Evolutionary conservation across 2,113 vertebrate species (phyloP).

Genomic region (Perccottus glenii): DNA sequence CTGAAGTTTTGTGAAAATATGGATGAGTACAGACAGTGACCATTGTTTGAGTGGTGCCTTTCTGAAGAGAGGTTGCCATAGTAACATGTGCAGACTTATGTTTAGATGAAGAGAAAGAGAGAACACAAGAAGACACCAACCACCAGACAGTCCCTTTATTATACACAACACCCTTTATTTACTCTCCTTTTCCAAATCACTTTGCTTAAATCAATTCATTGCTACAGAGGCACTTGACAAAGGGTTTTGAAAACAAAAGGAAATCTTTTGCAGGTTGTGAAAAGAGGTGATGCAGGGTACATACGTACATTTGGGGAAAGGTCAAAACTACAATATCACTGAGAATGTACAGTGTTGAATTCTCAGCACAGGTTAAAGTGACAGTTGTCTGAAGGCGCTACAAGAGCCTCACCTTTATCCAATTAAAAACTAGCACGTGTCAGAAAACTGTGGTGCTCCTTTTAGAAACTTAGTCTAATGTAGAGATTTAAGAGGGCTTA

Average conservation of each 20-base stretch:
- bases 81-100: constrained; percentile 17
- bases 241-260: constrained; percentile 50
- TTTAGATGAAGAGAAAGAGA: constrained; percentile 12
- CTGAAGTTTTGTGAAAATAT: not conserved
- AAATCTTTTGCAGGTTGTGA: constrained; percentile 37
- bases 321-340: constrained; percentile 30
- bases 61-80: constrained; percentile 23
- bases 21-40: not conserved
- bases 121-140: constrained; percentile 78
- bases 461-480: not conserved
- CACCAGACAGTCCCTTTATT: constrained; percentile 81
- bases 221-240: constrained; percentile 82
- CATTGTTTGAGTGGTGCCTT: not conserved
- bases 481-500: not conserved
- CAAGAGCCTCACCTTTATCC: not conserved
- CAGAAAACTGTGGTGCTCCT: not conserved
- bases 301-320: constrained; percentile 30
- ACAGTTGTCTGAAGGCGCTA: constrained; percentile 23
- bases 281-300: constrained; percentile 29
- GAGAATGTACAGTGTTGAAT: constrained; percentile 35
- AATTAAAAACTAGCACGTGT: not conserved
- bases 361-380: constrained; percentile 47
- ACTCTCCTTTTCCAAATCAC: constrained; percentile 56
- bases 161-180: constrained; percentile 81
- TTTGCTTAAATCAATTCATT: constrained; percentile 73